Conservation (phyloP, 30 jellyfish, hydroid and myxozoan species). For the Cassiopea andromeda region DNA sequence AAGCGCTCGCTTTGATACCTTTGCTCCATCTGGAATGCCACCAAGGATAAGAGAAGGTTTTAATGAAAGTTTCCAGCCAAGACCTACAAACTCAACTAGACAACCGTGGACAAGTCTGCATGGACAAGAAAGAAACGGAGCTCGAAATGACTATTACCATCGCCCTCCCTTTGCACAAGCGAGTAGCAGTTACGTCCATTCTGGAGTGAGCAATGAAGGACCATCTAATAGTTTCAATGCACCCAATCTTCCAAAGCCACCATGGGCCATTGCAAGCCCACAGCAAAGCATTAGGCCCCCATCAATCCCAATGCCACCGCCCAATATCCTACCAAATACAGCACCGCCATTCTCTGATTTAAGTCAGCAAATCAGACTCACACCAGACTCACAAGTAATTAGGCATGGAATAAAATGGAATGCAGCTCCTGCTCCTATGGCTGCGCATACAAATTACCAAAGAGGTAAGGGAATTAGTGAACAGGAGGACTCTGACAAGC, state of each 20-base stretch:
- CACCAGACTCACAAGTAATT: not conserved
- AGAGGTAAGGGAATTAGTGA: not conserved
- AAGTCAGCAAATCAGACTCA: not conserved
- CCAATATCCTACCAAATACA: not conserved
- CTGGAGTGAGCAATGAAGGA: not conserved
- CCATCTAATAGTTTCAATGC: not conserved
- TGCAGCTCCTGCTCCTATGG: not conserved
- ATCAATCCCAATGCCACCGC: not conserved
- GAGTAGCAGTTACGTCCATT: not conserved
- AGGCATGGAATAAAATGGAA: not conserved
- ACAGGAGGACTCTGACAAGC: conserved; percentile 9
- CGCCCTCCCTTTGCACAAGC: not conserved
- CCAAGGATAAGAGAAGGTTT: not conserved
- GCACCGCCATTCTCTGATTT: not conserved
- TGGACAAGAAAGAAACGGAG: not conserved
- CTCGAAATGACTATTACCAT: not conserved
- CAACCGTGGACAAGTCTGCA: not conserved
- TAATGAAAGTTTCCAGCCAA: not conserved
- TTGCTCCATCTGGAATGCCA: not conserved
- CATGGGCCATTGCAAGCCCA: conserved; percentile 5
- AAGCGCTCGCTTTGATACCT: not conserved
- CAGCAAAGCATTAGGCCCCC: not conserved
- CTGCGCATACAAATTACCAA: not conserved
- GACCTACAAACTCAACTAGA: not conserved
- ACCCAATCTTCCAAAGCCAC: not conserved